Conservation (phyloP, 2,888 invertebrate genomes). For the Chouioia cunea region DNA sequence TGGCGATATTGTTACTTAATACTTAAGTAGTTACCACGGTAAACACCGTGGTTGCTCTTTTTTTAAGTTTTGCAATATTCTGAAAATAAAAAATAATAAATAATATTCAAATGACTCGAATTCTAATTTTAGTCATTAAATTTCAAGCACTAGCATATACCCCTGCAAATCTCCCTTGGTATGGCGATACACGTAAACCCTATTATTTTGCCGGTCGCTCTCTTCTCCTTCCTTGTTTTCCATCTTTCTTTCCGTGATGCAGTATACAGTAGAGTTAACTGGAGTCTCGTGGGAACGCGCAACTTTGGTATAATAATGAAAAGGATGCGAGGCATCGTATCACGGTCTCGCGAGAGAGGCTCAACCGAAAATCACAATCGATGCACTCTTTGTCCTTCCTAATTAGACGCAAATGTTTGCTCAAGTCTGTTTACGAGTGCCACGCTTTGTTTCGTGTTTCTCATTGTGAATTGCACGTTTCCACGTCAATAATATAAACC, state of each 20-base stretch:
- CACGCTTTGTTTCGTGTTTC: conserved; percentile 40
- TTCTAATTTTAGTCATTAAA: not conserved
- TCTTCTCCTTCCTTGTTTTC: not conserved
- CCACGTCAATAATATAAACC: conserved; percentile 38
- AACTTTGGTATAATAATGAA: conserved; percentile 43
- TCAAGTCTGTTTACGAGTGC: conserved; percentile 33
- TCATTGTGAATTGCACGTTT: conserved; percentile 29
- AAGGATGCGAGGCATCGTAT: no score
- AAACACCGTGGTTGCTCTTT: no score
- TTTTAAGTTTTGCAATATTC: no score
- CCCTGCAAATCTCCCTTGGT: not conserved
- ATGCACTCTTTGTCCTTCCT: not conserved
- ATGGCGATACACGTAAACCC: not conserved
- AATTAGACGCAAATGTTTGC: conserved; percentile 47
- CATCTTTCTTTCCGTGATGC: conserved; percentile 35
- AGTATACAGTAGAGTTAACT: not conserved
- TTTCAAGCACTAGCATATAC: not conserved
- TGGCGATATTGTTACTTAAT: no score
- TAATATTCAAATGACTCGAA: no score
- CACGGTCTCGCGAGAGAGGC: not conserved
- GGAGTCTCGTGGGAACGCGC: conserved; percentile 30
- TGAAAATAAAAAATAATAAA: no score
- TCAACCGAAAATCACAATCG: conserved; percentile 47
- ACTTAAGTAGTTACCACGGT: no score
- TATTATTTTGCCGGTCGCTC: not conserved